These are phyloP conservation scores for Anomalospiza imberbis DNA, from an alignment of 2,797 vertebrate genomes.

Conservation along the genomic window DNA sequence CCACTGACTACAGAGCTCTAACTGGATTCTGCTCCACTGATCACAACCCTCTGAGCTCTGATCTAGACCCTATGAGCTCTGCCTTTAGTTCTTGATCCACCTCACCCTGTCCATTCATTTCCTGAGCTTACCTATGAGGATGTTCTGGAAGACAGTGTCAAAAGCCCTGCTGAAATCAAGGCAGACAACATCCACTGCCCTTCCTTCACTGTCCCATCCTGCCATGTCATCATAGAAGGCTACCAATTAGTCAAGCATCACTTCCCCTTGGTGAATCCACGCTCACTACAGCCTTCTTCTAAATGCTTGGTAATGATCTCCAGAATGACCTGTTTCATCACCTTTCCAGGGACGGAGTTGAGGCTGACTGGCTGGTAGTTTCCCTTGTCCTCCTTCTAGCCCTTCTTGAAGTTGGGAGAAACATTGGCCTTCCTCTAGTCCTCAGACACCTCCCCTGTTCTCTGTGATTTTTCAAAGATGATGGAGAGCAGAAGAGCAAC, in stretches of 20 bases:
- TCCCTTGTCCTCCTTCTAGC: background rate
- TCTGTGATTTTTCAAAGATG: background rate
- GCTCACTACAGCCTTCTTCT: background rate
- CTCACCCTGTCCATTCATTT: background rate
- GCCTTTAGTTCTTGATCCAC: background rate
- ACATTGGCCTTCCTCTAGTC: background rate
- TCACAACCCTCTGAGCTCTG: background rate
- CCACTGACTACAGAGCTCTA: background rate
- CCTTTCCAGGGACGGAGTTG: background rate
- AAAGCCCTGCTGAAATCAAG: background rate
- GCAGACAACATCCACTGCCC: background rate
- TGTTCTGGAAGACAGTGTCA: background rate
- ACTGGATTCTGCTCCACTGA: background rate
- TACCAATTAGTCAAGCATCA: background rate
- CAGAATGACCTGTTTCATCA: background rate
- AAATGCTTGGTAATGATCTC: background rate
- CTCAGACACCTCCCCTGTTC: background rate
- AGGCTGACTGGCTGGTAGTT: background rate
- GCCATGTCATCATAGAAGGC: background rate
- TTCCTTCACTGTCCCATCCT: too few species aligned
- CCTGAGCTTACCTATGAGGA: background rate
- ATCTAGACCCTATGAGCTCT: background rate
- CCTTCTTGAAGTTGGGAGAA: background rate
- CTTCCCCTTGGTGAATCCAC: background rate
- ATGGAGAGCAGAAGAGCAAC: background rate